Evolutionary conservation across 2,888 invertebrate genomes (phyloP).

Genomic region (Neoascia interrupta): DNA sequence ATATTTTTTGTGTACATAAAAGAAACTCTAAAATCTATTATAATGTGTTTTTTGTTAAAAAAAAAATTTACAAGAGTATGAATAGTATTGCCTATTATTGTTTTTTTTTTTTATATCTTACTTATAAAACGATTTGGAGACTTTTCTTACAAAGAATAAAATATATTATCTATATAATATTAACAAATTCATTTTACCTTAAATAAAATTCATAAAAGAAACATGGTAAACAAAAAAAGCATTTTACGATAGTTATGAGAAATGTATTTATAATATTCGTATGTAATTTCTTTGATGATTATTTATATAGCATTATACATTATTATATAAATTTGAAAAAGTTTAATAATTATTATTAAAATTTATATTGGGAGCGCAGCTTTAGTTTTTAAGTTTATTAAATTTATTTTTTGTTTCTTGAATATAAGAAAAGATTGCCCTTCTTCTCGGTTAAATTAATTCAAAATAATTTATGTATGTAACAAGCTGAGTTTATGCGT

Average conservation of each 20-base stretch:
- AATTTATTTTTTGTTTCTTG: slow-evolving; percentile 10
- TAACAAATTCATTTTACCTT: slow-evolving; percentile 52
- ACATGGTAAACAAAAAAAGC: slow-evolving; percentile 31
- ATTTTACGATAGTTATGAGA: slow-evolving; percentile 16
- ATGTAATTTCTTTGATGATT: slow-evolving; percentile 30
- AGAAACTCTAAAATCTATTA: slow-evolving; percentile 38
- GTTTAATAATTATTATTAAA: slow-evolving; percentile 17
- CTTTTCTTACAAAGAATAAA: slow-evolving; percentile 57
- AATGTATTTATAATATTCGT: slow-evolving; percentile 32
- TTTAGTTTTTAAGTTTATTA: slow-evolving; percentile 15
- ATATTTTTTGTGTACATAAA: slow-evolving; percentile 16
- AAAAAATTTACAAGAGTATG: slow-evolving; percentile 60
- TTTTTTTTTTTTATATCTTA: neutral
- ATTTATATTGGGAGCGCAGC: slow-evolving; percentile 44
- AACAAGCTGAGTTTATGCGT: slow-evolving; percentile 70
- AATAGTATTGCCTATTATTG: slow-evolving; percentile 58
- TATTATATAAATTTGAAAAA: slow-evolving; percentile 46
- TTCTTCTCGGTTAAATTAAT: neutral
- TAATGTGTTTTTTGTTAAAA: slow-evolving; percentile 38
- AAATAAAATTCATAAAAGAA: slow-evolving; percentile 14
- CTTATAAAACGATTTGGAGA: slow-evolving; percentile 62
- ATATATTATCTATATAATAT: slow-evolving; percentile 59
- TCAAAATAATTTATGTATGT: neutral
- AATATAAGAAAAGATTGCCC: slow-evolving; percentile 28
- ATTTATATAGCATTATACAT: slow-evolving; percentile 40